phyloP scores from a whole-genome alignment of 2,888 invertebrate genomes.

The Oegoconia quadripuncta region DNA sequence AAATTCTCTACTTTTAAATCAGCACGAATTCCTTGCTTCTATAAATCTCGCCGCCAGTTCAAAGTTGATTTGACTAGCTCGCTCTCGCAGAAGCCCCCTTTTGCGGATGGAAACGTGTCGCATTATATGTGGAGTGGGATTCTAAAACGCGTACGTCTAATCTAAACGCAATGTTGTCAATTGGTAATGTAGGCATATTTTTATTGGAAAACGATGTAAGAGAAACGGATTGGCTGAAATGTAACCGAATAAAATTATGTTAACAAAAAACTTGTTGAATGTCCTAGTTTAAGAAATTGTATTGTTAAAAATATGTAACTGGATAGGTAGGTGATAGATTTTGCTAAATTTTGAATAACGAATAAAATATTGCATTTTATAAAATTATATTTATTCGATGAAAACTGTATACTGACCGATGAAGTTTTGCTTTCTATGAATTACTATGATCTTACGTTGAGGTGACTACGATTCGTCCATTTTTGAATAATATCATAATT shows the following conservation, averaged over 20 bases:
- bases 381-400: not conserved
- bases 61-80: too few relatives aligned
- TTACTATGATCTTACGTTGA: not conserved
- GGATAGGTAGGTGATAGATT: constrained; percentile 31
- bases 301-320: constrained; percentile 26
- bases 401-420: not conserved
- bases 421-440: not conserved
- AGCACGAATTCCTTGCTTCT: too few relatives aligned
- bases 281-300: constrained; percentile 27
- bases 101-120: too few relatives aligned
- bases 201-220: constrained; percentile 19
- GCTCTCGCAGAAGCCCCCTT: too few relatives aligned
- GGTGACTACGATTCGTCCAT: too few relatives aligned
- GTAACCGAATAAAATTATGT: constrained; percentile 31
- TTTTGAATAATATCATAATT: too few relatives aligned
- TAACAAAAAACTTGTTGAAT: constrained; percentile 32
- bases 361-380: constrained; percentile 15
- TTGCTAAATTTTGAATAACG: constrained; percentile 36
- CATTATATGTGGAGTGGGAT: too few relatives aligned
- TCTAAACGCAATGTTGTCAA: too few relatives aligned
- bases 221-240: constrained; percentile 26
- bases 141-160: too few relatives aligned
- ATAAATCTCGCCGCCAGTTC: too few relatives aligned
- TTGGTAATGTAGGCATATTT: constrained; percentile 26
- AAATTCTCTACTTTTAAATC: too few relatives aligned